phyloP scores from a whole-genome alignment of 1,140 invertebrate genomes.

The Aphelenchoides besseyi region DNA sequence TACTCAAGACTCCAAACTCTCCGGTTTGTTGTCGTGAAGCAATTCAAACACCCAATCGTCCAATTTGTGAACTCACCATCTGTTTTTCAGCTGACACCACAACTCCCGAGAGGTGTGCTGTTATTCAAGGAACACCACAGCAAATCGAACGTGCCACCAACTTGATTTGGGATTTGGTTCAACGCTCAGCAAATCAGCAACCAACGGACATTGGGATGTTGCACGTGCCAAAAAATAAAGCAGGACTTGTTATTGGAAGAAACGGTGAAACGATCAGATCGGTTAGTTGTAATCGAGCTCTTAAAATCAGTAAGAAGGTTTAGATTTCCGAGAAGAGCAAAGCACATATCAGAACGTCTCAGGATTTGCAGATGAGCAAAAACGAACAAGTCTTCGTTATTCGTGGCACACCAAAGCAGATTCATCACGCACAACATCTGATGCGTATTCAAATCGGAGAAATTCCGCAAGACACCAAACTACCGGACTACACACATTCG shows the following conservation, averaged over 20 bases:
- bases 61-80: conserved; percentile 59
- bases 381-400: conserved; percentile 84
- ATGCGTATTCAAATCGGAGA: conserved; percentile 65
- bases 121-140: conserved; percentile 76
- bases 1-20: no score
- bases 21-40: no score
- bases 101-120: conserved; percentile 23
- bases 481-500: not conserved
- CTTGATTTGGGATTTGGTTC: conserved; percentile 80
- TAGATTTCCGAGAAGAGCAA: no score
- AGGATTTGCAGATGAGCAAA: conserved; percentile 70
- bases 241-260: conserved; percentile 91
- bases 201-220: conserved; percentile 76
- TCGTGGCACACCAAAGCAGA: conserved; percentile 82
- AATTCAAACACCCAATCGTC: conserved; percentile 80
- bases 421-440: conserved; percentile 87
- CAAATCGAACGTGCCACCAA: conserved; percentile 80
- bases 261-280: conserved; percentile 88
- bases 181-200: conserved; percentile 62
- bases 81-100: conserved; percentile 35
- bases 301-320: no score
- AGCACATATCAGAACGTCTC: no score
- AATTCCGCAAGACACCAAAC: not conserved
- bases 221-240: conserved; percentile 75
- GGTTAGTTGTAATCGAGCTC: no score